Evolutionary conservation across 1,140 invertebrate species (phyloP), one percentile per base, ranked within the genome.

Genomic region (Heterodera carotae): DNA sequence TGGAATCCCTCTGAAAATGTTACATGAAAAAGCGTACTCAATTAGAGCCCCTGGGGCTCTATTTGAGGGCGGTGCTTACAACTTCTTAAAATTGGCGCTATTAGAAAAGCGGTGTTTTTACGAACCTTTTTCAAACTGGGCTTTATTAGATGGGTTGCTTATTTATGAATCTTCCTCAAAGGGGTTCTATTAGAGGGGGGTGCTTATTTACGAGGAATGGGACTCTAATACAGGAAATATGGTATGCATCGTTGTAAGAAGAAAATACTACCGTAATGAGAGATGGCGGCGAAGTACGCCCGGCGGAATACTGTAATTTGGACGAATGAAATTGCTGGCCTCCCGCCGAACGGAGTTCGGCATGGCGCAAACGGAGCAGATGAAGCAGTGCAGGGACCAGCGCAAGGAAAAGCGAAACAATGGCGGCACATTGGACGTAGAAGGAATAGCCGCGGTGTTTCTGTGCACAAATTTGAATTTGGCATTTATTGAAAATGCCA

Each of bases 361-460:
- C 71, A 43, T 27, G 29, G 34, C 53, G 39, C n/a, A 75, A 36
- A 34, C 29, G 73, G 34, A 62, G 6, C 15, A 82, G 53, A 76
- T 84, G 76, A 27, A 76, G 36, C 25, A 85, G 72, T 33, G 82
- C 82, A 25, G 75, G 71, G 15, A 81, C 34, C 15, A 83, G 31
- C 27, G 83, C 74, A 10, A 69, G 36, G 25, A 78, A 39, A 10
- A 82, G 64, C 25, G 71, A 29, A 25, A 72, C 3, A 12, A 77
- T 34, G 27, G 80, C 76, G 12, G 77, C 48, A 34, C 80, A 56
- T 67, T 83, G 81, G 22, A 83, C 33, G 53, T 77, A 82, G n/a
- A 76, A 83, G 25, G 83, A 84, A 48, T 83, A 83, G 39, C 82
- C 82, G 15, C 83, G 43, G 36, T 83, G 82, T 31, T 83, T 83